These are phyloP conservation scores for Selene dorsalis DNA, from an alignment of 2,797 vertebrate genomes.

Conservation along the genomic window DNA sequence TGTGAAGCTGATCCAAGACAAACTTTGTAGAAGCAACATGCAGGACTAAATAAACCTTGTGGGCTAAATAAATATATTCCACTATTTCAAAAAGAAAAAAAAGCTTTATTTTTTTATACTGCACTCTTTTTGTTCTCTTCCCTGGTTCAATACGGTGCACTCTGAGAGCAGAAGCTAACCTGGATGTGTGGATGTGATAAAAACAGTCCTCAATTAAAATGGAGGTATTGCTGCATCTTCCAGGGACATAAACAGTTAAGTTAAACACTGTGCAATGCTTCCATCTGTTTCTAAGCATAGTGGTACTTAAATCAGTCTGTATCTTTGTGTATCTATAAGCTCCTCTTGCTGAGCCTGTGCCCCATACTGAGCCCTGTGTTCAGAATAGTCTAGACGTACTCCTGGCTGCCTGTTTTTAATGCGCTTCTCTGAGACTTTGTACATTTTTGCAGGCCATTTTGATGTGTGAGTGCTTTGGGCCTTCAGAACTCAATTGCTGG, in stretches of 20 bases:
- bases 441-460: conserved; percentile 29
- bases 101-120: neutral
- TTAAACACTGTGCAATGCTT: neutral
- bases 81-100: neutral
- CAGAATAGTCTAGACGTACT: neutral
- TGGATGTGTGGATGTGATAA: neutral
- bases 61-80: neutral
- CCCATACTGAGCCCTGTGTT: neutral
- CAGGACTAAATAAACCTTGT: neutral
- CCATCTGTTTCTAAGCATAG: conserved; percentile 7
- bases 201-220: neutral
- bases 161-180: conserved; percentile 1
- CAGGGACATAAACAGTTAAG: conserved; percentile 13
- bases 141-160: neutral
- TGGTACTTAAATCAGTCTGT: neutral
- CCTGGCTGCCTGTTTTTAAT: conserved; percentile 6
- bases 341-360: neutral
- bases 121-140: neutral
- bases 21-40: neutral
- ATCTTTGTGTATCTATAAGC: neutral
- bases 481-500: conserved; percentile 44
- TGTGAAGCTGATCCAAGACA: neutral
- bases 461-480: conserved; percentile 27
- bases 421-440: conserved; percentile 26
- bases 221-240: neutral